phyloP scores from a whole-genome alignment of 2,797 vertebrate species.

The Leptodactylus fallax region DNA sequence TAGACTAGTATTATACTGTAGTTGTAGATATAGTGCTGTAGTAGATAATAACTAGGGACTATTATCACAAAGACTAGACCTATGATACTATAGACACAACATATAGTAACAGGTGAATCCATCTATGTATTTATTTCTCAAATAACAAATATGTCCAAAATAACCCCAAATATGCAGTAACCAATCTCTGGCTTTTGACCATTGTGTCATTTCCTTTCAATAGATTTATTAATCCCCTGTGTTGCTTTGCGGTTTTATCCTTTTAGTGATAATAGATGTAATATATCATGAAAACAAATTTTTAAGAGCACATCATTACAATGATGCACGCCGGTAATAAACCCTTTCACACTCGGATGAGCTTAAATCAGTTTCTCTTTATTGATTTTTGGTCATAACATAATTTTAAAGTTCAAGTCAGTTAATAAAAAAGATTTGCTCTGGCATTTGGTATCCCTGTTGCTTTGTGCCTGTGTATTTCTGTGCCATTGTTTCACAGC shows the following conservation, averaged over 20 bases:
- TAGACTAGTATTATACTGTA: not conserved
- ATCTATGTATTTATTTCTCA: not conserved
- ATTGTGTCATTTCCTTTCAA: constrained; percentile 77
- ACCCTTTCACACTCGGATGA: constrained; percentile 84
- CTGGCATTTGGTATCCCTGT: constrained; percentile 66
- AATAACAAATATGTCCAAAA: not conserved
- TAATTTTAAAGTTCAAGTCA: constrained; percentile 88
- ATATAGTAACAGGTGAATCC: not conserved
- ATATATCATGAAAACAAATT: constrained; percentile 87
- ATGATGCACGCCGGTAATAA: constrained; percentile 85
- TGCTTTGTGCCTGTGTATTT: constrained; percentile 41
- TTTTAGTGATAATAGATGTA: constrained; percentile 85
- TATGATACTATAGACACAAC: not conserved
- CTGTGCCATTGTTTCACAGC: constrained; percentile 43
- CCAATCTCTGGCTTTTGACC: constrained; percentile 69
- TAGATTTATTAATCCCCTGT: constrained; percentile 84
- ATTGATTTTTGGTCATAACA: constrained; percentile 88
- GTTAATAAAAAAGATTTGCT: constrained; percentile 85
- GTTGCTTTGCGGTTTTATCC: constrained; percentile 84
- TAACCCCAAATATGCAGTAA: constrained; percentile 21
- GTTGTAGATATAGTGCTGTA: not conserved
- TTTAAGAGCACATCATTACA: constrained; percentile 87
- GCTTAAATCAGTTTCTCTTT: constrained; percentile 88
- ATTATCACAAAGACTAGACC: no score
- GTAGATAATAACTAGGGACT: no score